Evolutionary conservation across 2,113 vertebrate genomes (phyloP).

Genomic region (Brienomyrus brachyistius): DNA sequence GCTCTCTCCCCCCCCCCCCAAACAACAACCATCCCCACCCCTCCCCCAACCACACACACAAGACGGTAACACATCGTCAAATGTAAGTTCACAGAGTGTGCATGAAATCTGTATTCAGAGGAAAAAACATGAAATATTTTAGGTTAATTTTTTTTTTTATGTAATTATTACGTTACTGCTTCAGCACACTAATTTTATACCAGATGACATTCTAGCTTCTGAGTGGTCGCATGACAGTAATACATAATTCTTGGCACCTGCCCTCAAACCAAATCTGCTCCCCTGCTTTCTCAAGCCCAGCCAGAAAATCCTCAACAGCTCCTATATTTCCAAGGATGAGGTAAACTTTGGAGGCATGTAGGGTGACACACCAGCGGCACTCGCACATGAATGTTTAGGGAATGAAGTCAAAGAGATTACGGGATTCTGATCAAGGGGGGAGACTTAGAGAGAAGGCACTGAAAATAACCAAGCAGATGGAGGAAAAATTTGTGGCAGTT

Average conservation of each 20-base stretch:
- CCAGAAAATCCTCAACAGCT: background rate
- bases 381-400: background rate
- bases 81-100: background rate
- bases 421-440: constrained; percentile 7
- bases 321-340: background rate
- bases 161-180: background rate
- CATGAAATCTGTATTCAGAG: background rate
- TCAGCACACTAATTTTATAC: background rate
- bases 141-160: background rate
- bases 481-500: constrained; percentile 15
- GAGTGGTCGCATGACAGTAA: background rate
- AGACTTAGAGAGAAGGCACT: background rate
- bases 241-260: background rate
- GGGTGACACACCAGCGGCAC: background rate
- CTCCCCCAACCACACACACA: background rate
- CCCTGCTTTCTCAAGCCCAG: background rate
- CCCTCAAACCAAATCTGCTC: background rate
- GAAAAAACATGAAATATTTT: background rate
- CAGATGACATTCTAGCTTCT: background rate
- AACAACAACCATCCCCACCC: background rate
- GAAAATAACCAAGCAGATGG: constrained; percentile 15
- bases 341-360: background rate
- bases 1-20: background rate
- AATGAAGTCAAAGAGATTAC: constrained; percentile 18
- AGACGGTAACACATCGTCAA: background rate